Base-by-base conservation (phyloP, 2,797 vertebrate species). In the Myiotriccus ornatus region DNA sequence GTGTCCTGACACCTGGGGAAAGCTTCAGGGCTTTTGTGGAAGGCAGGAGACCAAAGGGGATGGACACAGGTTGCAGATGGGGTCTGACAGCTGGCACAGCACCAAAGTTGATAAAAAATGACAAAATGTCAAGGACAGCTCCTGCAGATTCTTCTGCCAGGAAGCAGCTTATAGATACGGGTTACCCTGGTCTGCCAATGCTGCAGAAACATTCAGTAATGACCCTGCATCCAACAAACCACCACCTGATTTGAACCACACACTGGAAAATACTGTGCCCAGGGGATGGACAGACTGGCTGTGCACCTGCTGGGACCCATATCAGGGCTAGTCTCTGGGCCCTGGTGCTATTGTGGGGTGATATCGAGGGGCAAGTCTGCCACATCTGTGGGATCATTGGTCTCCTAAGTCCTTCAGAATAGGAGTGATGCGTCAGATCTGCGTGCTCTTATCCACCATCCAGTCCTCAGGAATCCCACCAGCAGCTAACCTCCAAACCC, bases 361-460 rank as follows among this genome's bases (percentile, higher is more conserved):
- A 50, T 28, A 59, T 0, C 19, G 49, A 87, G 43, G 30, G 27
- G 10, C n/a, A 77, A 32, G 34, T 21, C 28, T 80, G 41, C 13
- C 56, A 23, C 2, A 1, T 5, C 27, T 67, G 30, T 55, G 44
- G 52, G 52, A 55, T 25, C 53, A 43, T 0, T 18, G 47, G 41
- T 24, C 56, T 81, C n/a, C n/a, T 20, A 27, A 75, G 4, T 12
- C 24, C 44, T 84, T 69, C 15, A 5, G 30, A 78, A 57, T 1
- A 0, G 9, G 68, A 46, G 39, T 0, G 12, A 35, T 52, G 4
- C 14, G n/a, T 52, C 20, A 39, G 24, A n/a, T 63, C 56, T 2
- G 1, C 0, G 0, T 35, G 44, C 35, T 14, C 27, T 73, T 37
- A 9, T 30, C 34, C 20, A 19, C 15, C 7, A 17, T 3, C n/a